Conservation (phyloP, 1,140 invertebrate genomes). For the Venustaconcha ellipsiformis region DNA sequence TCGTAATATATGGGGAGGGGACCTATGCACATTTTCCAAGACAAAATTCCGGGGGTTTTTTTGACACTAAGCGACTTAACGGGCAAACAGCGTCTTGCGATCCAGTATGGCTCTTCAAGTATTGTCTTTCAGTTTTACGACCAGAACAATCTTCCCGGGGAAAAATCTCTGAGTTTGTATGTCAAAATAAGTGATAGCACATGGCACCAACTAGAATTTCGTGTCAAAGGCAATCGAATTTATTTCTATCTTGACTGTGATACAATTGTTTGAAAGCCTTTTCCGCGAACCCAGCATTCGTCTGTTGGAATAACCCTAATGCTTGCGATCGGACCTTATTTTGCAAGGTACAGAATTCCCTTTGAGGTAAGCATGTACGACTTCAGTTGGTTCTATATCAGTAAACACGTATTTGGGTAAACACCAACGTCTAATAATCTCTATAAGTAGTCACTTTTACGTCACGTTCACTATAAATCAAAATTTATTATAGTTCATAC, state of each 20-base stretch:
- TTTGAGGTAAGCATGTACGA: slow-evolving; percentile 40
- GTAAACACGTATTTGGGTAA: no score
- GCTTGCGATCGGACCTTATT: slow-evolving; percentile 57
- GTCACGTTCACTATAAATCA: no score
- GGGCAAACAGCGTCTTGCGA: slow-evolving; percentile 49
- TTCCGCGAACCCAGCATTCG: slow-evolving; percentile 34
- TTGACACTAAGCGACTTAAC: slow-evolving; percentile 58
- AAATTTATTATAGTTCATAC: no score
- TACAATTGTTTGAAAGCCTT: slow-evolving; percentile 32
- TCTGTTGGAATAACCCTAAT: slow-evolving; percentile 46
- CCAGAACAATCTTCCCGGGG: slow-evolving; percentile 31
- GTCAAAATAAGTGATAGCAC: slow-evolving; percentile 34
- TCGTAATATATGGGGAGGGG: no score
- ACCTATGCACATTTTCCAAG: slow-evolving; percentile 1
- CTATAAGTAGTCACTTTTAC: no score
- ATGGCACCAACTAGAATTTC: slow-evolving; percentile 57
- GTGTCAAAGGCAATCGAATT: slow-evolving; percentile 39
- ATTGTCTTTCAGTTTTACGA: slow-evolving; percentile 38
- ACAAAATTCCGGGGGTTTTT: slow-evolving; percentile 48
- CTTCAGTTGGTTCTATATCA: no score
- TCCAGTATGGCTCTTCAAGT: slow-evolving; percentile 29
- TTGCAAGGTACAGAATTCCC: slow-evolving; percentile 40
- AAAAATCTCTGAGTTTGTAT: slow-evolving; percentile 41
- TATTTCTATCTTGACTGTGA: slow-evolving; percentile 56
- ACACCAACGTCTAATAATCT: no score